These are phyloP conservation scores for Eulimnadia texana DNA, from an alignment of 1,140 invertebrate genomes.

Conservation along the genomic window DNA sequence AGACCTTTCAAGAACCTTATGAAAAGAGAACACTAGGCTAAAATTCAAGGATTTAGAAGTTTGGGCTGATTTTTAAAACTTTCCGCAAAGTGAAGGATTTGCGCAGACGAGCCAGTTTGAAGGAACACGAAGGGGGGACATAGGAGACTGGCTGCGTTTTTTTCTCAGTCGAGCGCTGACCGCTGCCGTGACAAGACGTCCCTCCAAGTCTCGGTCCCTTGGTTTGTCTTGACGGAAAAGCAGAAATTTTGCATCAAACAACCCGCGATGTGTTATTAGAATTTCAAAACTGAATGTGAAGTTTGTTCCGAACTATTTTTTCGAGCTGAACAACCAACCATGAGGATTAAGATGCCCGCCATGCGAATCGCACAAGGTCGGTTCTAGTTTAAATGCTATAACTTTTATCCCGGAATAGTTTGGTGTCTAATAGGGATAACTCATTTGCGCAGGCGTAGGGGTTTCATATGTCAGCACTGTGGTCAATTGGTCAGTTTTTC, in stretches of 20 bases:
- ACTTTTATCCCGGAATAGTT: background rate
- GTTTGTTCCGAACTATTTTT: background rate
- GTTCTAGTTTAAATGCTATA: slow-evolving; percentile 17
- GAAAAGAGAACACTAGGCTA: too few species aligned
- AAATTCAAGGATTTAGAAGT: too few species aligned
- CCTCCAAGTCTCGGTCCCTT: too few species aligned
- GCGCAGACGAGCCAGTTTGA: too few species aligned
- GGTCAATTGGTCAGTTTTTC: background rate
- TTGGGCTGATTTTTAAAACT: too few species aligned
- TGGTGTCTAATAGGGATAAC: too few species aligned
- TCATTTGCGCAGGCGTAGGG: too few species aligned
- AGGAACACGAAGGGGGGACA: background rate
- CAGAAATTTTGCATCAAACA: too few species aligned
- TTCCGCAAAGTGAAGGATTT: too few species aligned
- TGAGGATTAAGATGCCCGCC: slow-evolving; percentile 91
- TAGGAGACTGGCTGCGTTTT: background rate
- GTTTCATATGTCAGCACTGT: too few species aligned
- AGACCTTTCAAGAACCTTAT: background rate
- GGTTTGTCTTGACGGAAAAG: too few species aligned
- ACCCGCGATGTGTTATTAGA: background rate
- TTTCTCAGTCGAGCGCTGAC: background rate
- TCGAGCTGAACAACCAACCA: slow-evolving; percentile 46
- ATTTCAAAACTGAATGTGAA: too few species aligned
- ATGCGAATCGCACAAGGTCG: slow-evolving; percentile 84
- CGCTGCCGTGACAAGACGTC: background rate